Percentiles rank a stretch among this genome's conserved stretches.
These are phyloP conservation scores for Tragelaphus buxtoni DNA, from an alignment of 2,113 vertebrate species.

Conservation along the genomic window DNA sequence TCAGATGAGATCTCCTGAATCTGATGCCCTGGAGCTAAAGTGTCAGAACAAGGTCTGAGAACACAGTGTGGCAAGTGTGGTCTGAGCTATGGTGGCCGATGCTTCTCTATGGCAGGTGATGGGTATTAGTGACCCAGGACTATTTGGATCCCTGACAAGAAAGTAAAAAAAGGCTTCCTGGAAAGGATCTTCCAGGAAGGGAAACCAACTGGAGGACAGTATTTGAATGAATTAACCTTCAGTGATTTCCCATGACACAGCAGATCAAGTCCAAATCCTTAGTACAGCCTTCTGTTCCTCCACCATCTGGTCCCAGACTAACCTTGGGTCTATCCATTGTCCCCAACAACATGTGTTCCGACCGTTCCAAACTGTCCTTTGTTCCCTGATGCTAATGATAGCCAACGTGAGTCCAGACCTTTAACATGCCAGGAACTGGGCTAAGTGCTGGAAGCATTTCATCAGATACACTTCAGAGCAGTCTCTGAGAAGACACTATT, in stretches of 20 bases:
- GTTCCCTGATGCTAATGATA: constrained; percentile 24
- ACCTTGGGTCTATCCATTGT: constrained; percentile 45
- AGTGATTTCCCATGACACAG: constrained; percentile 50
- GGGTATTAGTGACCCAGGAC: neutral
- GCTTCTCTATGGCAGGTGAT: neutral
- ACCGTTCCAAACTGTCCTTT: constrained; percentile 37
- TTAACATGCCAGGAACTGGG: constrained; percentile 20
- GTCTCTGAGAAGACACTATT: neutral
- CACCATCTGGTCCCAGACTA: constrained; percentile 42
- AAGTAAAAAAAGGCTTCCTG: neutral
- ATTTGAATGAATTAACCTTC: constrained; percentile 47
- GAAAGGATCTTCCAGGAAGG: constrained; percentile 3
- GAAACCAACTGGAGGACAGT: neutral
- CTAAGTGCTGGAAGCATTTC: neutral
- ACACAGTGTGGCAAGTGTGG: neutral
- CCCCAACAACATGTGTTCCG: neutral
- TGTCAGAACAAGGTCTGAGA: neutral
- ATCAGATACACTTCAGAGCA: constrained; percentile 29
- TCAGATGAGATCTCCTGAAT: neutral
- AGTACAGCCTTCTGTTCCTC: constrained; percentile 19
- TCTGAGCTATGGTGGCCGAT: neutral
- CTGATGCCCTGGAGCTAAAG: neutral
- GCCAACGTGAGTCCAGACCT: neutral
- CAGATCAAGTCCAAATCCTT: constrained; percentile 46
- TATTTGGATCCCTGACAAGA: neutral